These are phyloP conservation scores for Hystrix cristata DNA, from an alignment of 2,113 vertebrate species.

Conservation along the genomic window DNA sequence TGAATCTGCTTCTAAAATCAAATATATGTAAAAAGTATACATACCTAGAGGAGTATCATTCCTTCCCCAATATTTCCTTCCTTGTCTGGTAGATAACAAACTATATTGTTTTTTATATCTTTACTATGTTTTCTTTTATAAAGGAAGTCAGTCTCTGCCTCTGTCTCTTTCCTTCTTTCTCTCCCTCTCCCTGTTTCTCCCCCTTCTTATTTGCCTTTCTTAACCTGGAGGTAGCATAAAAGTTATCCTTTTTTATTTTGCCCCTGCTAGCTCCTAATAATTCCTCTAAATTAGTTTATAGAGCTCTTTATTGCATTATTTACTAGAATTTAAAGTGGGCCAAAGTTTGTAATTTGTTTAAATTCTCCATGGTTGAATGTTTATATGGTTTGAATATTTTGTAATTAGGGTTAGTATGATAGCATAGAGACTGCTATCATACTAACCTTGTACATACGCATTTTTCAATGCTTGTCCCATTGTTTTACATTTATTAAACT, in stretches of 20 bases:
- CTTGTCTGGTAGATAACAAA: not conserved
- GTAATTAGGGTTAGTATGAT: too few relatives aligned
- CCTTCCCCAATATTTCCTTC: not conserved
- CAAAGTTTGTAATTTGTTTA: not conserved
- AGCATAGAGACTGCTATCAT: not conserved
- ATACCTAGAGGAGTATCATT: not conserved
- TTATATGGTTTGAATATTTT: not conserved
- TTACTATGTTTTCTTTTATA: slow-evolving; percentile 6
- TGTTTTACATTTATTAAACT: not conserved
- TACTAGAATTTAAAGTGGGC: not conserved
- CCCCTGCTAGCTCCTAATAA: not conserved
- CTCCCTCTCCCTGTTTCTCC: not conserved
- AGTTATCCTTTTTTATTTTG: too few relatives aligned
- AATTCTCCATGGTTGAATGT: not conserved
- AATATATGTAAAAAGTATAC: not conserved
- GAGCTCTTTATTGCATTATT: not conserved
- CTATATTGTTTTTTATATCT: not conserved
- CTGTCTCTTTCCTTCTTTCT: not conserved
- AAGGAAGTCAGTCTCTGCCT: not conserved
- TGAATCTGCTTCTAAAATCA: not conserved
- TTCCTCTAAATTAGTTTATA: not conserved
- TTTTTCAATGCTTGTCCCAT: not conserved
- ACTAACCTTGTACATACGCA: not conserved
- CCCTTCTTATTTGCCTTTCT: not conserved
- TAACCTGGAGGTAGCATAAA: not conserved